Conservation (phyloP, 2,797 vertebrate genomes). For the Pristis pectinata region DNA sequence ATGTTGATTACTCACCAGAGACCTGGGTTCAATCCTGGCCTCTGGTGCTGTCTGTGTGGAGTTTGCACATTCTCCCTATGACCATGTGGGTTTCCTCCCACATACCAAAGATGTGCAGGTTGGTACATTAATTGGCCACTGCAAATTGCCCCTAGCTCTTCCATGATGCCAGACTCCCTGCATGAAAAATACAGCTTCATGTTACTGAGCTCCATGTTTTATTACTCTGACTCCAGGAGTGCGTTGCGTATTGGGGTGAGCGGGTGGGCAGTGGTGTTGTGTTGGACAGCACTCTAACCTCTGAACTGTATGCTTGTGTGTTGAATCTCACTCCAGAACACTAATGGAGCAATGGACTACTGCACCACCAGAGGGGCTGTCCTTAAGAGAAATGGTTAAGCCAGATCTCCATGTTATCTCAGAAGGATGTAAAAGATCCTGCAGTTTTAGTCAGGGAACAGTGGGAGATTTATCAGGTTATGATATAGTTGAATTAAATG, state of each 20-base stretch:
- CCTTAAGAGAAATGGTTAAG: neutral
- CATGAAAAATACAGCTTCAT: neutral
- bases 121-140: too few relatives aligned
- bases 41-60: too few relatives aligned
- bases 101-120: too few relatives aligned
- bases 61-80: too few relatives aligned
- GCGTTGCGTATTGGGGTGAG: too few relatives aligned
- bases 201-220: neutral
- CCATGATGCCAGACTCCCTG: too few relatives aligned
- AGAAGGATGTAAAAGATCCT: neutral
- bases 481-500: too few relatives aligned
- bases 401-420: neutral
- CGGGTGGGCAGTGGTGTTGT: too few relatives aligned
- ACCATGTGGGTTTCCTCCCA: too few relatives aligned
- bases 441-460: neutral
- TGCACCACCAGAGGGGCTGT: neutral
- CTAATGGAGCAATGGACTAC: neutral
- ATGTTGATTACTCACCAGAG: neutral
- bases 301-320: neutral
- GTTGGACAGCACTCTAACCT: neutral
- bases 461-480: neutral
- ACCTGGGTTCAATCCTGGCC: neutral
- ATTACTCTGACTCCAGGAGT: neutral
- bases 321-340: neutral
- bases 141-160: too few relatives aligned